A percentile compares a stretch with the other conserved stretches of the same genome.
Conservation (phyloP, 2,797 vertebrate genomes). For the Rachycentron canadum region DNA sequence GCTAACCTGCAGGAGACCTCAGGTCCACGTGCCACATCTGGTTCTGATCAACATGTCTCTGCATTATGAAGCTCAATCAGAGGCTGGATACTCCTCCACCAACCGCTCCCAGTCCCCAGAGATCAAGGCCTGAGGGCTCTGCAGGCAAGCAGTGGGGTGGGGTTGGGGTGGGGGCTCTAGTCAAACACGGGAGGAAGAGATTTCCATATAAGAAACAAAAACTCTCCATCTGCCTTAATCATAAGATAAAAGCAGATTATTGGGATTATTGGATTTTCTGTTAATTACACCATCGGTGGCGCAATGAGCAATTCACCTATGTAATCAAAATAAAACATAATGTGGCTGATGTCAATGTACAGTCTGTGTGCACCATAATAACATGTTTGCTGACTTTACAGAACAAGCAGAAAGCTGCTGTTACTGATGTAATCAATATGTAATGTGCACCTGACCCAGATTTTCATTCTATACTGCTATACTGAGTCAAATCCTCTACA, state of each 20-base stretch:
- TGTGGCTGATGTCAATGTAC: constrained; percentile 32
- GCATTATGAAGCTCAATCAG: constrained; percentile 62
- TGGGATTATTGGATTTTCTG: constrained; percentile 70
- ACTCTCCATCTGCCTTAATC: constrained; percentile 55
- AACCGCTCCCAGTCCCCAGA: constrained; percentile 21
- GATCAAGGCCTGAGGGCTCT: constrained; percentile 22
- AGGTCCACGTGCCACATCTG: constrained; percentile 76
- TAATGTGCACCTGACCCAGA: constrained; percentile 68
- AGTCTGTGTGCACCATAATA: constrained; percentile 42
- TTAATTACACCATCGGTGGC: constrained; percentile 58
- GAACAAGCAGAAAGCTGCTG: constrained; percentile 39
- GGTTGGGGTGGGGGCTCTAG: too few species aligned
- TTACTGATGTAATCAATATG: constrained; percentile 72
- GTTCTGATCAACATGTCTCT: constrained; percentile 63
- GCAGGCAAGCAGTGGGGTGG: neutral
- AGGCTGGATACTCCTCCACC: constrained; percentile 36
- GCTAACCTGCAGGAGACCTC: constrained; percentile 60
- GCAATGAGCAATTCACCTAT: constrained; percentile 43
- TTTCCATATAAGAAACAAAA: constrained; percentile 24
- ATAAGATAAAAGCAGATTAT: constrained; percentile 67
- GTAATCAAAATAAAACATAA: constrained; percentile 43
- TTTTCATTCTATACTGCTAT: constrained; percentile 44
- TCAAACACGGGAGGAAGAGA: neutral
- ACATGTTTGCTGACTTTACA: constrained; percentile 67
- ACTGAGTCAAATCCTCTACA: constrained; percentile 12